Evolutionary conservation across 2,888 invertebrate species (phyloP).

Genomic region (Netelia fuscicornis): DNA sequence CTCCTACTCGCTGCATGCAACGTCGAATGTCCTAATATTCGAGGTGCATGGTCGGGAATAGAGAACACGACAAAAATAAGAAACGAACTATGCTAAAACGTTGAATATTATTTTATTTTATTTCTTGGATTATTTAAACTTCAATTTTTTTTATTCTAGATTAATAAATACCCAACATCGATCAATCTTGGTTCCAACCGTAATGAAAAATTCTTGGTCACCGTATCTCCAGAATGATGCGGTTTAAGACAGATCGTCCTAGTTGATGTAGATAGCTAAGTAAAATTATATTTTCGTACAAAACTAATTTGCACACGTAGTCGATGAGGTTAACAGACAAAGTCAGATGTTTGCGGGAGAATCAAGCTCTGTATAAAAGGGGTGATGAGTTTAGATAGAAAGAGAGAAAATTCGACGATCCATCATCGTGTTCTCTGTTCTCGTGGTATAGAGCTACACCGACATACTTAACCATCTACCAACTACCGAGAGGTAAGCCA

Average conservation of each 20-base stretch:
- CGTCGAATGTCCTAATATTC: conserved; percentile 40
- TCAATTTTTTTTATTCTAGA: too few species aligned
- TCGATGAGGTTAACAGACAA: not conserved
- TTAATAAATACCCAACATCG: too few species aligned
- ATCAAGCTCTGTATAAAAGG: not conserved
- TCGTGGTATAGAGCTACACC: not conserved
- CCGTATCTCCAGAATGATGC: too few species aligned
- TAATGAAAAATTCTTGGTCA: too few species aligned
- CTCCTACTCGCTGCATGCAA: conserved; percentile 42
- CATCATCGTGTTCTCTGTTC: conserved; percentile 69
- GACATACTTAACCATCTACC: not conserved
- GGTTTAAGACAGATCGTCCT: too few species aligned
- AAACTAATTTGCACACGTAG: not conserved
- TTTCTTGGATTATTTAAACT: not conserved
- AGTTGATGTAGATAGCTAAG: too few species aligned
- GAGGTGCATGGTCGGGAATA: not conserved
- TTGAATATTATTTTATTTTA: not conserved
- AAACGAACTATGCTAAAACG: not conserved
- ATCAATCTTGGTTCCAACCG: too few species aligned
- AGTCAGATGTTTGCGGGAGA: conserved; percentile 18
- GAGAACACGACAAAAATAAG: not conserved
- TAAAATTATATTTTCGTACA: not conserved
- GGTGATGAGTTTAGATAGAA: conserved; percentile 59
- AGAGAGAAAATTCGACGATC: conserved; percentile 72
- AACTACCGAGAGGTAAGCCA: conserved; percentile 14